phyloP scores from a whole-genome alignment of 2,113 vertebrate genomes.

The Ophthalmolycus amberensis region DNA sequence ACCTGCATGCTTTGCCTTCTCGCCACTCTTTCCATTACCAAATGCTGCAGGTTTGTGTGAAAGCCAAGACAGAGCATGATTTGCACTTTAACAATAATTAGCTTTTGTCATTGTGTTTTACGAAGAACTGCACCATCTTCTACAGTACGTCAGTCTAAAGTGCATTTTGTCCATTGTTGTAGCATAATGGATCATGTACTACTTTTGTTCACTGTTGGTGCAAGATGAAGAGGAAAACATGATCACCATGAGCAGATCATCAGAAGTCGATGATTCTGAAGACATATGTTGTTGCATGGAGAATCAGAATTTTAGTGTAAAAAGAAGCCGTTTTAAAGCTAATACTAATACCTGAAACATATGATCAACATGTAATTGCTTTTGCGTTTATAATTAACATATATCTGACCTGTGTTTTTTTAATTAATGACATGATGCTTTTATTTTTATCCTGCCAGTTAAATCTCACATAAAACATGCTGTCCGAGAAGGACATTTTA shows the following conservation, averaged over 20 bases:
- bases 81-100: conserved; percentile 62
- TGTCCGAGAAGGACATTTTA: not conserved
- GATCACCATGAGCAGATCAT: conserved; percentile 22
- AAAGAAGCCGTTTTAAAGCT: not conserved
- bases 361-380: not conserved
- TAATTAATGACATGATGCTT: not conserved
- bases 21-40: not conserved
- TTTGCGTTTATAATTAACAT: not conserved
- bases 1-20: conserved; percentile 1
- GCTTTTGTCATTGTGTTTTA: conserved; percentile 28
- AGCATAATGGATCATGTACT: conserved; percentile 11
- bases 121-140: not conserved
- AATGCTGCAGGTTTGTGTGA: conserved; percentile 17
- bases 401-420: not conserved
- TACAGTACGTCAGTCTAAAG: not conserved
- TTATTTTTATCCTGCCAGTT: conserved; percentile 2
- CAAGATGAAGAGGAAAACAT: conserved; percentile 31
- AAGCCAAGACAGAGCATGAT: not conserved
- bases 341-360: not conserved
- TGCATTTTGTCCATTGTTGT: not conserved
- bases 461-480: not conserved
- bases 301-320: not conserved
- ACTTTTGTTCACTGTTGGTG: conserved; percentile 17
- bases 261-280: not conserved
- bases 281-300: not conserved